Evolutionary conservation across 2,113 vertebrate species (phyloP).

Genomic region (Cheirogaleus medius): DNA sequence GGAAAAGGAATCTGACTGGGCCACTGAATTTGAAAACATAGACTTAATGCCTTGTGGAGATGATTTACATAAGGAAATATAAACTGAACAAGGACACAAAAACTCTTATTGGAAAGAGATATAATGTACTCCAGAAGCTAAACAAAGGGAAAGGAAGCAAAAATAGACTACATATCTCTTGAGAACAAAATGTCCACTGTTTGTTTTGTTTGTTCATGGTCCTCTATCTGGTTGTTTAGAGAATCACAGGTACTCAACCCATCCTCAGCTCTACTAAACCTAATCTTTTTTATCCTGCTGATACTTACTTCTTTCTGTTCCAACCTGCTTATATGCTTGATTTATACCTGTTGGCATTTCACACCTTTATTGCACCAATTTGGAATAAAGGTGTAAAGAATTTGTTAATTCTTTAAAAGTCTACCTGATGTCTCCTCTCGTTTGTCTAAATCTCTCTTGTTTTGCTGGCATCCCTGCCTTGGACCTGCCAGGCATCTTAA

Average conservation of each 20-base stretch:
- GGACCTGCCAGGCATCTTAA: not conserved
- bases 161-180: not conserved
- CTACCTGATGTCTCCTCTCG: not conserved
- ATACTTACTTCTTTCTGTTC: not conserved
- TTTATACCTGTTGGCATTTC: not conserved
- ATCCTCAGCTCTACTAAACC: not conserved
- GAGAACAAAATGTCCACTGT: not conserved
- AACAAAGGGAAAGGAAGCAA: not conserved
- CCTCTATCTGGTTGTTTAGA: not conserved
- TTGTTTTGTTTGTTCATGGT: not conserved
- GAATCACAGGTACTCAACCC: not conserved
- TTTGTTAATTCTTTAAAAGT: not conserved
- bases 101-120: not conserved
- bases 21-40: slow-evolving; percentile 23
- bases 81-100: not conserved
- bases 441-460: not conserved
- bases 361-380: not conserved
- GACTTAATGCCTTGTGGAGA: not conserved
- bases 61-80: not conserved
- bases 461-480: not conserved
- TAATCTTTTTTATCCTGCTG: not conserved
- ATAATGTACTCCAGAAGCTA: not conserved
- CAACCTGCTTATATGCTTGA: not conserved
- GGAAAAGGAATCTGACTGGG: not conserved
- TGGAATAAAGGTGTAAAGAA: no score